Evolutionary conservation across 2,113 vertebrate genomes (phyloP).

Genomic region (Alethe diademata): DNA sequence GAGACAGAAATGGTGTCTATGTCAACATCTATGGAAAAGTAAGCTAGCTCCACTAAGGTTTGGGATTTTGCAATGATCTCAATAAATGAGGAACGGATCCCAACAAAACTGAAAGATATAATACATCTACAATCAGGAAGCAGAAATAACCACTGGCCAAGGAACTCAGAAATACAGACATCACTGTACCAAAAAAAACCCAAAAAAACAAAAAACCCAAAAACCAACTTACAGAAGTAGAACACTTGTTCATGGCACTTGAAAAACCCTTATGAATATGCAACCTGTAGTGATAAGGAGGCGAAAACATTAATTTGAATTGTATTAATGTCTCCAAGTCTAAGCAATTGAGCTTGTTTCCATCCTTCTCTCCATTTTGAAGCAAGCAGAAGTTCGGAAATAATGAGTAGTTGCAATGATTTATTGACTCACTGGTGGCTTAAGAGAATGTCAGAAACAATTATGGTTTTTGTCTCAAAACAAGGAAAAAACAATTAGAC

Average conservation of each 20-base stretch:
- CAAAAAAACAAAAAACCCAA: too few species aligned
- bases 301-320: not conserved
- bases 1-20: not conserved
- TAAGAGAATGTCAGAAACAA: not conserved
- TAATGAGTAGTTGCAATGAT: not conserved
- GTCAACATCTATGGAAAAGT: not conserved
- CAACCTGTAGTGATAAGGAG: not conserved
- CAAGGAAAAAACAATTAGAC: not conserved
- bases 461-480: not conserved
- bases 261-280: not conserved
- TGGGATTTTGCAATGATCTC: not conserved
- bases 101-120: not conserved
- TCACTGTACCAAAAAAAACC: not conserved
- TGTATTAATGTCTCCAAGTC: not conserved
- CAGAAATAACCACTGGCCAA: not conserved
- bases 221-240: not conserved
- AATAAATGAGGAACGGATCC: not conserved
- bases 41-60: not conserved
- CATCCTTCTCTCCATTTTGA: not conserved
- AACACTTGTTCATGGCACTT: not conserved
- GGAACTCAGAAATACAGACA: not conserved
- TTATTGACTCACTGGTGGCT: not conserved
- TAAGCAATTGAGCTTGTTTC: not conserved
- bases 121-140: not conserved
- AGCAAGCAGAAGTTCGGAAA: not conserved